Evolutionary conservation across 2,797 vertebrate species (phyloP).

Genomic region (Erithacus rubecula): DNA sequence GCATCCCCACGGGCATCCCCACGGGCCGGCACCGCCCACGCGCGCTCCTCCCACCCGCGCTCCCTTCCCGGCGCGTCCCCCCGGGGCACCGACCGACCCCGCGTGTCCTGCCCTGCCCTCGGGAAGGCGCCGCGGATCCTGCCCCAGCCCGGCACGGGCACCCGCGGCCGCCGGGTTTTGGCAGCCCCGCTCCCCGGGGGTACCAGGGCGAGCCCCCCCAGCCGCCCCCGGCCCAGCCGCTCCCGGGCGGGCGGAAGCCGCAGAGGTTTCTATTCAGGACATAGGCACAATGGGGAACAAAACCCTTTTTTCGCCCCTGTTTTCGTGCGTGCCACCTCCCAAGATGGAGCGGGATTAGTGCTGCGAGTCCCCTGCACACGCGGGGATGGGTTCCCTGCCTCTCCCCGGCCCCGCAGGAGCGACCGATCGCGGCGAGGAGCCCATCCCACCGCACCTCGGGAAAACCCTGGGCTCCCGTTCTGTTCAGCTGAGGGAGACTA

Average conservation of each 20-base stretch:
- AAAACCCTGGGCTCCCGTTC: not conserved
- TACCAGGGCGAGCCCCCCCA: not conserved
- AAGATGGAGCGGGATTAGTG: not conserved
- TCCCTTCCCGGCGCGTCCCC: not conserved
- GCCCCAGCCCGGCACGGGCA: not conserved
- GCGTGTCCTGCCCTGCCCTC: not conserved
- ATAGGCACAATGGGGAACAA: not conserved
- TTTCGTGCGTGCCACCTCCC: not conserved
- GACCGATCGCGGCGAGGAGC: not conserved
- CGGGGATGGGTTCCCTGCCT: not conserved
- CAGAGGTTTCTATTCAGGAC: not conserved
- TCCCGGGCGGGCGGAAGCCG: not conserved
- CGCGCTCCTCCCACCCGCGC: not conserved
- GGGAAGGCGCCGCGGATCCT: not conserved
- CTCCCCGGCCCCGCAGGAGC: not conserved
- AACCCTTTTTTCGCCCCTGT: accelerated
- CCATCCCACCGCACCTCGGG: not conserved
- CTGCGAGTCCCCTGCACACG: not conserved
- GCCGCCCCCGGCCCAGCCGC: not conserved
- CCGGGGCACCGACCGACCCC: not conserved
- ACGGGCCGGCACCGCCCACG: not conserved
- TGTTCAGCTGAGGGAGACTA: not conserved
- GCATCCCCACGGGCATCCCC: not conserved
- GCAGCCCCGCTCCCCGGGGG: not conserved
- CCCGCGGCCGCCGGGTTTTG: not conserved